Evolutionary conservation across 2,888 invertebrate species (phyloP), one percentile per base, ranked within the genome.

Genomic region (Brenthis ino): DNA sequence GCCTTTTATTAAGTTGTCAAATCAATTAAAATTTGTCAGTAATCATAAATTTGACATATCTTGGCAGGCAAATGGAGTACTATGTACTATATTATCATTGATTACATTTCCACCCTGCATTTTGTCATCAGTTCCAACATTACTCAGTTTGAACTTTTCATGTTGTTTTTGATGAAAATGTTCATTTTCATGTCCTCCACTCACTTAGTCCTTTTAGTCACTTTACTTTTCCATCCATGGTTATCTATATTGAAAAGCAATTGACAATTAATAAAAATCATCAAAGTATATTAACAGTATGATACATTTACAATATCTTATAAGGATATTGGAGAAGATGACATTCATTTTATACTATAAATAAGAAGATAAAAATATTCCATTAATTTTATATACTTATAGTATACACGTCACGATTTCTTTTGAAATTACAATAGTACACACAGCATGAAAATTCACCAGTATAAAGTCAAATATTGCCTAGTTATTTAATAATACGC

Each of bases 51-150:
- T 82, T 88, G 85, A 85, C 84, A 80, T 71, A 58, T 77, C 71
- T 75, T 75, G 76, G 76, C 77, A 79, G 77, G 75, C 75, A 71
- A 72, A 75, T 75, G 72, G 82, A 77, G 81, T 80, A 84, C 84
- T 85, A 84, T 82, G 79, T 88, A 90, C 88, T 90, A 85, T 87
- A 84, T 86, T 88, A 83, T 88, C 84, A 86, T 85, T 88, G 91
- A 90, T 92, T 92, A 91, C 92, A 91, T 92, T 91, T 90, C 91
- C 88, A 91, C 91, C 90, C 85, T 83, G 86, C 81, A 83, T 80
- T 81, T 79, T 80, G 82, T 80, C 84, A 83, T 83, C 83, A 78
- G 80, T 82, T 80, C 82, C 84, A 85, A 87, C 86, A 88, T 85
- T 84, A 86, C 83, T 85, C 79, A 85, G 83, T 85, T 75, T 77